Percentiles rank a stretch among this genome's conserved stretches.
phyloP scores from a whole-genome alignment of 2,888 invertebrate species.

The Ellobium chinense region DNA sequence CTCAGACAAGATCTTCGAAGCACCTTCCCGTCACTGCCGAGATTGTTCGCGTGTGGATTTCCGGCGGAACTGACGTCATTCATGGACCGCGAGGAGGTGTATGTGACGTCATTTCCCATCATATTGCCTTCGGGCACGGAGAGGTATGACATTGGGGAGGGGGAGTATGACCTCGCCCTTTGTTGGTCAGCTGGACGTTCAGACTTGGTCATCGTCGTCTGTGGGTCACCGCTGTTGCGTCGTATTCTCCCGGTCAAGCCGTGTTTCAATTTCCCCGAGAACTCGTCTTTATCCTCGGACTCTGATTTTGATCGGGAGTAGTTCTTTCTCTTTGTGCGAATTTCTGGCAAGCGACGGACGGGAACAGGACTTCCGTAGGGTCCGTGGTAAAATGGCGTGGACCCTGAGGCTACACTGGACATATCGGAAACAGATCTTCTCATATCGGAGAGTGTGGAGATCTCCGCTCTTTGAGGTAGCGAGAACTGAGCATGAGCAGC shows the following conservation, averaged over 20 bases:
- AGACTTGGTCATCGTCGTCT: not conserved
- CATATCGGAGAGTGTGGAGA: conserved; percentile 4
- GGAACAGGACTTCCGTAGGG: conserved; percentile 38
- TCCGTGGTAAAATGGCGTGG: not conserved
- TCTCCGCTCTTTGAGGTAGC: conserved; percentile 3
- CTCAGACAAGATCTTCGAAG: conserved; percentile 46
- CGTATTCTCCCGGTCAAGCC: conserved; percentile 1
- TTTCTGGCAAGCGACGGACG: conserved; percentile 5
- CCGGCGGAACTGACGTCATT: conserved; percentile 37
- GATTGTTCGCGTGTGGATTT: conserved; percentile 14
- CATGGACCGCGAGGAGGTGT: conserved; percentile 41
- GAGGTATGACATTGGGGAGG: conserved; percentile 10
- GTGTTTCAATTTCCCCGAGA: not conserved
- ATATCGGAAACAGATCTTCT: conserved; percentile 44
- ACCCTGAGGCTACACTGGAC: not conserved
- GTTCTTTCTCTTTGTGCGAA: not conserved
- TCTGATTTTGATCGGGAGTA: conserved; percentile 29
- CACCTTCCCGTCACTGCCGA: conserved; percentile 24
- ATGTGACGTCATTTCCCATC: not conserved
- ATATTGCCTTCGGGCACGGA: conserved; percentile 20
- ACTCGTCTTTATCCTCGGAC: conserved; percentile 21
- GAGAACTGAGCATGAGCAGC: not conserved
- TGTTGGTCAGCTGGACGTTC: not conserved
- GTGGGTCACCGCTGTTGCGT: conserved; percentile 25
- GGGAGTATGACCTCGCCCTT: conserved; percentile 16